Base-by-base conservation (phyloP, 2,113 vertebrate genomes). In the Macheiramphus alcinus region DNA sequence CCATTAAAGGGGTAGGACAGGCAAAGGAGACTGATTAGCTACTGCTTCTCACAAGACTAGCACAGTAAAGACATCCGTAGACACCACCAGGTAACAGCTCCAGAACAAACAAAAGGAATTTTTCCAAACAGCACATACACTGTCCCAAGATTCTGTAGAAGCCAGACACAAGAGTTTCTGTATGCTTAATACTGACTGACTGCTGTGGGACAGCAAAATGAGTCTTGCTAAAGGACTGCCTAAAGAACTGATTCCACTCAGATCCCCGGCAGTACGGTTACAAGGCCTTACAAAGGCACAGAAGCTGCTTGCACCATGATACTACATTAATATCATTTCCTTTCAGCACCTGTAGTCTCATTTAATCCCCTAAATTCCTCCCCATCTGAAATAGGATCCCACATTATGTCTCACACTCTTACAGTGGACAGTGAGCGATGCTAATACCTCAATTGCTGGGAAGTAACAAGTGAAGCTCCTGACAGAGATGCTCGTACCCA, bases 171-270 rank as follows among this genome's bases (percentile, higher is more conserved):
- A 9, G 63, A 29, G 45, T 13, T 22, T n/a, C 47, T 26, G 5
- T 5, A 6, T 8, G 38, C 40, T 47, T 22, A 10, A 6, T 9
- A 31, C 65, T 43, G 26, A 9, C 29, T 3, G 9, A 9, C n/a
- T 2, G 12, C 70, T 22, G 52, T 0, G 27, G 32, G 61, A 6
- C 0, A 10, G 70, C 53, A 20, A 22, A 32, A 7, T 0, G 13
- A 20, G 27, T 11, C 55, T 8, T 17, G 67, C 59, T 29, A 3
- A 18, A 55, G 47, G 29, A 4, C 23, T 12, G 14, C 34, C 63
- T 10, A 2, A 26, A 4, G 31, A 42, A 3, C 8, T 1, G 3
- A 0, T 11, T 9, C 36, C 22, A 0, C 45, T 27, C 8, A 0
- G 23, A 14, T 2, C 31, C 50, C 53, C 0, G 17, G 27, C n/a